Percentiles rank a stretch among this genome's conserved stretches.
phyloP scores from a whole-genome alignment of 1,140 invertebrate species.

The Sycophaga agraensis region DNA sequence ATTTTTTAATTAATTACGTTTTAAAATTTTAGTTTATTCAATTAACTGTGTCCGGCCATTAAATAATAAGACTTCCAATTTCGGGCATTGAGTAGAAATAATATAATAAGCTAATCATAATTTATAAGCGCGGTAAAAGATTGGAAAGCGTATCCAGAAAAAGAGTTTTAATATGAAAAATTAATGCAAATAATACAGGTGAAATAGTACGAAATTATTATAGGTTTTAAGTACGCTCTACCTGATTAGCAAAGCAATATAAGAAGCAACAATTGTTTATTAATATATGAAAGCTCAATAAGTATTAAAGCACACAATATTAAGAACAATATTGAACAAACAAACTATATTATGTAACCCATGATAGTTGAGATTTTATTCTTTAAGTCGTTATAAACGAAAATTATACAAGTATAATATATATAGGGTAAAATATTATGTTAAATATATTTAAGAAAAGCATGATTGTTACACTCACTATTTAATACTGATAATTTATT shows the following conservation, averaged over 20 bases:
- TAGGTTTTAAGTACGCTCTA: conserved; percentile 22
- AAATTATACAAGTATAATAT: conserved; percentile 41
- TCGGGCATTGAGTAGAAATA: conserved; percentile 11
- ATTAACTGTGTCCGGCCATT: conserved; percentile 25
- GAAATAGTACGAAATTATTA: neutral
- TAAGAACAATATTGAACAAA: no score
- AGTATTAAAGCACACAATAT: no score
- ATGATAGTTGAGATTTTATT: conserved; percentile 44
- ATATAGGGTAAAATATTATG: conserved; percentile 34
- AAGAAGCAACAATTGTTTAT: conserved; percentile 4
- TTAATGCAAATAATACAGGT: neutral
- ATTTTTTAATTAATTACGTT: no score
- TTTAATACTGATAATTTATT: no score
- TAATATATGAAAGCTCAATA: conserved; percentile 5
- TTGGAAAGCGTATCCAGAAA: neutral
- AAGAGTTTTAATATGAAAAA: neutral
- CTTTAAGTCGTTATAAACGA: conserved; percentile 46
- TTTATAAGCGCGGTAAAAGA: neutral
- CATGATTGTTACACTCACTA: no score
- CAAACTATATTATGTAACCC: conserved; percentile 43
- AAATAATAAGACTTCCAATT: conserved; percentile 22
- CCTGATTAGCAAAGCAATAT: conserved; percentile 29
- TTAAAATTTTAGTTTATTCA: neutral
- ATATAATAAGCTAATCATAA: neutral
- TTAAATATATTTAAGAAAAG: no score